Percentiles rank a stretch among this genome's conserved stretches.
Conservation (phyloP, 2,888 invertebrate genomes). For the Operophtera brumata region DNA sequence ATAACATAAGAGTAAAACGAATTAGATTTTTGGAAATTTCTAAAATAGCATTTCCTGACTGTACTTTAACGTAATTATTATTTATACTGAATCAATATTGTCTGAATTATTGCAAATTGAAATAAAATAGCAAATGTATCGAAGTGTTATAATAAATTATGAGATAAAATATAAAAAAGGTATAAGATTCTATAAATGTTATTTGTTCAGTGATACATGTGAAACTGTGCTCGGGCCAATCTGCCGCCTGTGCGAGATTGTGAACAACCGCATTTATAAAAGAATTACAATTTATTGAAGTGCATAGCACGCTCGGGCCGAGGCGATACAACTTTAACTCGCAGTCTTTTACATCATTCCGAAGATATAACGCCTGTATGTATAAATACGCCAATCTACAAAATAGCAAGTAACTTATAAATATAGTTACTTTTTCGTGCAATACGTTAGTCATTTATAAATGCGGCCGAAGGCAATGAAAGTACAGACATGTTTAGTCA, state of each 20-base stretch:
- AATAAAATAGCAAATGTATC: background rate
- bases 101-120: background rate
- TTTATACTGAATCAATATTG: conserved; percentile 16
- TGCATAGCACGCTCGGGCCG: conserved; percentile 12
- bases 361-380: background rate
- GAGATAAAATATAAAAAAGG: no score
- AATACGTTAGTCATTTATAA: conserved; percentile 34
- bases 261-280: conserved; percentile 30
- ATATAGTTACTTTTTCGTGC: conserved; percentile 18
- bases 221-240: background rate
- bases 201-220: conserved; percentile 10
- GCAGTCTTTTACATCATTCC: background rate
- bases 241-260: conserved; percentile 1
- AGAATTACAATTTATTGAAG: conserved; percentile 12
- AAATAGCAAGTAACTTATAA: background rate
- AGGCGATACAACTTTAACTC: background rate
- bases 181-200: conserved; percentile 22
- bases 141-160: conserved; percentile 8
- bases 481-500: conserved; percentile 2
- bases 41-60: conserved; percentile 32
- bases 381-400: background rate
- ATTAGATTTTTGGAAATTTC: conserved; percentile 32
- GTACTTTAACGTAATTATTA: conserved; percentile 18
- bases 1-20: conserved; percentile 32
- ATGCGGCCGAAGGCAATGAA: conserved; percentile 25